These are phyloP conservation scores for Pimpla rufipes DNA, from an alignment of 2,888 invertebrate genomes.

Conservation along the genomic window DNA sequence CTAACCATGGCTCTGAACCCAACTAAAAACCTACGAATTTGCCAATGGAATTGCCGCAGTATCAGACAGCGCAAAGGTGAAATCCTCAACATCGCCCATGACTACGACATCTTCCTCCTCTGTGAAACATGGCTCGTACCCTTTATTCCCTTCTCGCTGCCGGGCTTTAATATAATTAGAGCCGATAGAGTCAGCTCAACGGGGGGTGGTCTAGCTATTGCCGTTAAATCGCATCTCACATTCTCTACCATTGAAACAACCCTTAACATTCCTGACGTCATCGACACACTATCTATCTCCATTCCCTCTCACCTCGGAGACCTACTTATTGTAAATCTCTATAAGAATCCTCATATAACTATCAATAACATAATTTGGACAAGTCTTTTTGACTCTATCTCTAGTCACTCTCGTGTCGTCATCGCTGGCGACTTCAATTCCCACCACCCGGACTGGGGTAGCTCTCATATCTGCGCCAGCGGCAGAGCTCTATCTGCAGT, in stretches of 20 bases:
- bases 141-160: background rate
- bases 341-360: background rate
- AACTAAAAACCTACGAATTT: background rate
- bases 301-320: background rate
- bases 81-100: constrained; percentile 21
- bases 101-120: constrained; percentile 17
- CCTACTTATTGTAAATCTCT: constrained; percentile 1
- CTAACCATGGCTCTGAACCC: background rate
- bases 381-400: constrained; percentile 10
- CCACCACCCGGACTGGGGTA: background rate
- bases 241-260: background rate
- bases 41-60: constrained; percentile 50
- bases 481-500: background rate
- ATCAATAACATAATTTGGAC: background rate
- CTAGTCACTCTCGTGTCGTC: background rate
- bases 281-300: constrained; percentile 13
- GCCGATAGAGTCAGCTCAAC: background rate
- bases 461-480: background rate
- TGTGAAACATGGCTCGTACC: constrained; percentile 40
- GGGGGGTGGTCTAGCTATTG: constrained; percentile 17
- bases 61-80: constrained; percentile 1
- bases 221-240: constrained; percentile 8
- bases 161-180: constrained; percentile 22
- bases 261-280: background rate
- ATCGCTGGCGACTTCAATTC: background rate